Evolutionary conservation across 2,888 invertebrate genomes (phyloP).

Genomic region (Brachypalpus laphriformis): DNA sequence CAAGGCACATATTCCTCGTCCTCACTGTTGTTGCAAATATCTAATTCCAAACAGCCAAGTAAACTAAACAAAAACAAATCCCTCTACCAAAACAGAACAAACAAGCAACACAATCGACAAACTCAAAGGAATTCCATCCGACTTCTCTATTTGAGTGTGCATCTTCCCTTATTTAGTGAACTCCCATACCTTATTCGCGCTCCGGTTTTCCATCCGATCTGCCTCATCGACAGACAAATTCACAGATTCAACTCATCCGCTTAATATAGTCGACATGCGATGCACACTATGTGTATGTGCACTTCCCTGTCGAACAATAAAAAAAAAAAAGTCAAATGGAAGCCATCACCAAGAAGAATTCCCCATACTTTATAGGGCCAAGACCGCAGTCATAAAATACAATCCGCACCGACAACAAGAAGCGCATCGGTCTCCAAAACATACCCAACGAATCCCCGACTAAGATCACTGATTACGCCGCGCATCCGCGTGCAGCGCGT

Average conservation of each 20-base stretch:
- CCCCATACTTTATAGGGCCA: constrained; percentile 51
- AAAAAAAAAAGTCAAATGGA: constrained; percentile 31
- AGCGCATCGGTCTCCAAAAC: constrained; percentile 40
- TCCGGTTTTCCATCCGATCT: constrained; percentile 62
- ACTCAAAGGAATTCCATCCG: constrained; percentile 50
- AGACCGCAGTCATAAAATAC: constrained; percentile 68
- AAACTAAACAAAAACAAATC: constrained; percentile 47
- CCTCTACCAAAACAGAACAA: constrained; percentile 31
- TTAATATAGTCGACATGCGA: constrained; percentile 31
- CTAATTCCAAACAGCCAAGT: constrained; percentile 15
- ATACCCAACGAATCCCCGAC: constrained; percentile 21
- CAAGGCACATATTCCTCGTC: constrained; percentile 24
- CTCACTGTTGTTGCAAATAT: constrained; percentile 13
- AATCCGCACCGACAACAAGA: constrained; percentile 63
- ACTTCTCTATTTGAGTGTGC: constrained; percentile 67
- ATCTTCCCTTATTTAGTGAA: constrained; percentile 65
- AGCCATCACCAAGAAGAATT: constrained; percentile 38
- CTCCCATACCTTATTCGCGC: constrained; percentile 64
- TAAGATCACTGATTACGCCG: constrained; percentile 20
- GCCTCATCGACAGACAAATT: constrained; percentile 26
- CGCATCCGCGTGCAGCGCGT: constrained; percentile 27
- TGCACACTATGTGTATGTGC: constrained; percentile 25
- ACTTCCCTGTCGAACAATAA: constrained; percentile 12
- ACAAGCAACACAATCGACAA: constrained; percentile 11
- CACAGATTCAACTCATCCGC: constrained; percentile 46